These are phyloP conservation scores for Hydractinia echinata DNA, from an alignment of 30 jellyfish, hydroid and myxozoan species.

Conservation along the genomic window DNA sequence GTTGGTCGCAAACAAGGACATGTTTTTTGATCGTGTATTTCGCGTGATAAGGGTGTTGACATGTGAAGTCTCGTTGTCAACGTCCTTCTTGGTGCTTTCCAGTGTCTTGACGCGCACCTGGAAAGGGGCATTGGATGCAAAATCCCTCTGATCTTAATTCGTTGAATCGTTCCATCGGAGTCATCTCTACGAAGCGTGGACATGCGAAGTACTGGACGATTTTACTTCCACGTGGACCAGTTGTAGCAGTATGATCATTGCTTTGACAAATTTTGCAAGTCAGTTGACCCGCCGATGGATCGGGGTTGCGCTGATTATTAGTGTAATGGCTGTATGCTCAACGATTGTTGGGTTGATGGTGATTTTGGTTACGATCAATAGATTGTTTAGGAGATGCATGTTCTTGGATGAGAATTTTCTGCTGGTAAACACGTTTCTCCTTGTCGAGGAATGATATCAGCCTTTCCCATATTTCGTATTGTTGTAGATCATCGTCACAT, in stretches of 20 bases:
- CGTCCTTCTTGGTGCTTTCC: not conserved
- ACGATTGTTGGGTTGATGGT: too few relatives aligned
- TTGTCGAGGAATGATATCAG: conserved; percentile 1
- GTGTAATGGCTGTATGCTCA: not conserved
- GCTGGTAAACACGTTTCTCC: not conserved
- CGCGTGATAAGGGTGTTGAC: too few relatives aligned
- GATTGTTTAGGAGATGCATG: not conserved
- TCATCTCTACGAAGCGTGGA: not conserved
- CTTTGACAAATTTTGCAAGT: not conserved
- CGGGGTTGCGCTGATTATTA: not conserved
- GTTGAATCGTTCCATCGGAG: not conserved
- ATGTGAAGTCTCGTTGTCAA: not conserved
- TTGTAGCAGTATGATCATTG: not conserved
- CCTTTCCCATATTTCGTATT: not conserved
- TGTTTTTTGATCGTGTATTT: not conserved
- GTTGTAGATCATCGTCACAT: too few relatives aligned
- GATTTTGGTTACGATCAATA: not conserved
- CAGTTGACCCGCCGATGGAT: not conserved
- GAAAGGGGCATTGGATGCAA: not conserved
- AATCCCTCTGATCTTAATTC: not conserved
- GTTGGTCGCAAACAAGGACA: conserved; percentile 17
- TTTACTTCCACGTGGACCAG: conserved; percentile 16
- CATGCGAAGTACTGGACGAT: not conserved
- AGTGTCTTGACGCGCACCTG: not conserved
- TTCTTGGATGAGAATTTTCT: not conserved